Evolutionary conservation across 2,797 vertebrate species (phyloP).

Genomic region (Acanthopagrus latus): DNA sequence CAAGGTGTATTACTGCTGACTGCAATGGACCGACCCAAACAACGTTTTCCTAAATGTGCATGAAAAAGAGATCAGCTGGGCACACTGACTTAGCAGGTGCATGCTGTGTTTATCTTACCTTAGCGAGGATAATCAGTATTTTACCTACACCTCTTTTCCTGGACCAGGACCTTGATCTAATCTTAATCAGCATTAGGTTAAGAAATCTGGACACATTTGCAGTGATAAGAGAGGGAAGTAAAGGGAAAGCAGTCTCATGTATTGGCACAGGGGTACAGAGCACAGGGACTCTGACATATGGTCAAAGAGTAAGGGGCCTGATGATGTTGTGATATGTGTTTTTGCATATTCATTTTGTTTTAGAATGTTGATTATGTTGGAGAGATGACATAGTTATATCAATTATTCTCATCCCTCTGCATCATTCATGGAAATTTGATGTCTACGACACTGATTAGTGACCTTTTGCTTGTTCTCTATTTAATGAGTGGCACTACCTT

Average conservation of each 20-base stretch:
- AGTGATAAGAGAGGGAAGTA: background rate
- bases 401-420: background rate
- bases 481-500: slow-evolving; percentile 4
- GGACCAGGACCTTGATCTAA: slow-evolving; percentile 8
- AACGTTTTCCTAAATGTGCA: slow-evolving; percentile 34
- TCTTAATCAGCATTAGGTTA: slow-evolving; percentile 1
- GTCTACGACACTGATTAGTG: background rate
- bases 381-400: background rate
- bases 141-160: slow-evolving; percentile 10
- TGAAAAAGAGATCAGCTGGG: slow-evolving; percentile 34
- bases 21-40: slow-evolving; percentile 45
- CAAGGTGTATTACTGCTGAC: slow-evolving; percentile 6
- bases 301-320: background rate
- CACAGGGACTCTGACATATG: slow-evolving; percentile 1
- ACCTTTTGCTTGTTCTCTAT: slow-evolving; percentile 10
- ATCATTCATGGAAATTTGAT: background rate
- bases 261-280: background rate
- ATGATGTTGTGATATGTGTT: background rate
- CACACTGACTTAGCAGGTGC: slow-evolving; percentile 23
- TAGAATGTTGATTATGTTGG: background rate
- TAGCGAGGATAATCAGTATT: background rate
- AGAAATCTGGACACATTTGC: slow-evolving; percentile 7
- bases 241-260: background rate
- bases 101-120: background rate
- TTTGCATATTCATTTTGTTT: background rate